phyloP scores from a whole-genome alignment of 2,113 vertebrate genomes.

The Eolophus roseicapilla region DNA sequence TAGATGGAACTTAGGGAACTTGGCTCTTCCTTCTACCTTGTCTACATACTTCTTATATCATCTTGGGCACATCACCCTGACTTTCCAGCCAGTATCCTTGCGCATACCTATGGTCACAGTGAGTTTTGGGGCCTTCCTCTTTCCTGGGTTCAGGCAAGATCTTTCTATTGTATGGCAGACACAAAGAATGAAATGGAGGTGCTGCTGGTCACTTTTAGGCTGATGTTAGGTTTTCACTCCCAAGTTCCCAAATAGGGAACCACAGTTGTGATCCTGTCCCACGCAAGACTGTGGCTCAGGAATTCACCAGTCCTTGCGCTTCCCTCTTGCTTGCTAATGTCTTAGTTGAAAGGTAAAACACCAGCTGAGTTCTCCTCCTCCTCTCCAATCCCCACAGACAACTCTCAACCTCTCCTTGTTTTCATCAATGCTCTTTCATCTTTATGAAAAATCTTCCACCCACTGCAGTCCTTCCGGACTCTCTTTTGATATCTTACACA shows the following conservation, averaged over 20 bases:
- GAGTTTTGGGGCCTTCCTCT: neutral
- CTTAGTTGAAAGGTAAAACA: neutral
- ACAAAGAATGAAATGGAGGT: neutral
- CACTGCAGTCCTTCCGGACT: neutral
- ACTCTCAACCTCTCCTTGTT: neutral
- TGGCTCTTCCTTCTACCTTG: neutral
- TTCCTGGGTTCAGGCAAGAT: neutral
- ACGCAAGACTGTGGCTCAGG: neutral
- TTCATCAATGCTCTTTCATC: neutral
- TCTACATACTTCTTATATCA: neutral
- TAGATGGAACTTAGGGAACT: neutral
- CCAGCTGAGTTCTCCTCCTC: neutral
- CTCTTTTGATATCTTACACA: neutral
- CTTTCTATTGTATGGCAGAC: neutral
- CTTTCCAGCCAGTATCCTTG: neutral
- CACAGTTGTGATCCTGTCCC: neutral
- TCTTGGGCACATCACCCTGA: neutral
- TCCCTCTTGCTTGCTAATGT: neutral
- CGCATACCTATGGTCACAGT: neutral
- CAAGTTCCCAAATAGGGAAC: neutral
- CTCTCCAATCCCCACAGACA: fast-evolving
- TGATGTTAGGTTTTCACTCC: neutral
- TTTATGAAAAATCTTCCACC: neutral
- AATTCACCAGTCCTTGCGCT: neutral
- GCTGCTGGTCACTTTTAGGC: neutral